These are phyloP conservation scores for Ormyrus labotus DNA, from an alignment of 2,888 invertebrate genomes.

Conservation along the genomic window DNA sequence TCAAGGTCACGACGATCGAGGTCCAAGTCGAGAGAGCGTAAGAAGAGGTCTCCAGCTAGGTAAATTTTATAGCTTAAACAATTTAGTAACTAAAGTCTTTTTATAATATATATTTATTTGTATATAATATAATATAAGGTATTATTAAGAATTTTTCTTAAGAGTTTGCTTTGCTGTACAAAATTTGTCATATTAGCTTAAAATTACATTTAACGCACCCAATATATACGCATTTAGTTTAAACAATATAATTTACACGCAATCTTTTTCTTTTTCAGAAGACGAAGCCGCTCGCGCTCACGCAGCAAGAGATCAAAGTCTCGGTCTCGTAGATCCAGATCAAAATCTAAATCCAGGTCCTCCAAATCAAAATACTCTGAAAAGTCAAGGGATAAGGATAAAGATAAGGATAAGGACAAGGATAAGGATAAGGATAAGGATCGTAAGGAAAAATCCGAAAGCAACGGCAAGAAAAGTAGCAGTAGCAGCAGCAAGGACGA, in stretches of 20 bases:
- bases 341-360: constrained; percentile 75
- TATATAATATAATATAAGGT: background rate
- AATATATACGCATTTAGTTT: background rate
- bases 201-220: background rate
- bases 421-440: constrained; percentile 64
- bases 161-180: constrained; percentile 3
- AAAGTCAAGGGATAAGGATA: constrained; percentile 71
- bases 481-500: constrained; percentile 67
- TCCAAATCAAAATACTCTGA: constrained; percentile 74
- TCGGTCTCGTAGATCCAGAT: constrained; percentile 74
- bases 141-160: constrained; percentile 15
- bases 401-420: constrained; percentile 67
- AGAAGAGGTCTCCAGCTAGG: constrained; percentile 66
- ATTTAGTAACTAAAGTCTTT: background rate
- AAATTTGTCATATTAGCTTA: background rate
- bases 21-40: constrained; percentile 71
- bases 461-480: constrained; percentile 72
- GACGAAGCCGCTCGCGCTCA: constrained; percentile 73
- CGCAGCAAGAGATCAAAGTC: constrained; percentile 78
- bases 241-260: background rate
- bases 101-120: background rate
- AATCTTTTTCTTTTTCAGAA: constrained; percentile 37
- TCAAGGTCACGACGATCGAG: constrained; percentile 74
- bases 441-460: constrained; percentile 69
- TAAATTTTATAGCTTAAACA: constrained; percentile 17